Percentiles rank a stretch among this genome's conserved stretches.
These are phyloP conservation scores for Phaethornis superciliosus DNA, from an alignment of 2,113 vertebrate species.

Conservation along the genomic window DNA sequence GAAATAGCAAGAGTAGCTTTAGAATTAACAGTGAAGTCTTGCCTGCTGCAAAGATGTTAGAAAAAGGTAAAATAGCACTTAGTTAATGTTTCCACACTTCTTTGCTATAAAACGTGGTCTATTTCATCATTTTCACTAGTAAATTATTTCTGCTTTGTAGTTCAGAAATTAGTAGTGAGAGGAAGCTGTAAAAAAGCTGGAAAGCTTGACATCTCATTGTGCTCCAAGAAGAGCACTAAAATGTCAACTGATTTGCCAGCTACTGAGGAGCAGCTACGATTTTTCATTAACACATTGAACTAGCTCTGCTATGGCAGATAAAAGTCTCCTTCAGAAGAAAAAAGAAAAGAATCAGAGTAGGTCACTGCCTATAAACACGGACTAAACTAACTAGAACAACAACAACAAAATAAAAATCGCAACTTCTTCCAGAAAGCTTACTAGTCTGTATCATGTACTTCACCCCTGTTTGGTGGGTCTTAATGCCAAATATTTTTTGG, in stretches of 20 bases:
- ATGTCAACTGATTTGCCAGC: slow-evolving; percentile 11
- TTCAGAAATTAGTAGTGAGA: slow-evolving; percentile 31
- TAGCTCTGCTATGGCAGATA: not conserved
- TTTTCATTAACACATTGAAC: slow-evolving; percentile 62
- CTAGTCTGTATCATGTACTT: not conserved
- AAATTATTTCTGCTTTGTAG: slow-evolving; percentile 40
- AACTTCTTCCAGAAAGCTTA: not conserved
- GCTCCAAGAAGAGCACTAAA: slow-evolving; percentile 1
- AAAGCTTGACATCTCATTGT: not conserved
- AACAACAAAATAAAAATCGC: not conserved
- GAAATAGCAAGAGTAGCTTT: not conserved
- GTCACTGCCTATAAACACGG: not conserved
- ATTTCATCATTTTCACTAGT: not conserved
- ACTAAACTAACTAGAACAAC: slow-evolving; percentile 42
- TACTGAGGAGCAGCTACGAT: slow-evolving; percentile 5
- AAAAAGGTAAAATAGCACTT: not conserved
- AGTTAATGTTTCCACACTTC: not conserved
- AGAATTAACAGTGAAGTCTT: not conserved
- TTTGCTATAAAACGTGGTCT: not conserved
- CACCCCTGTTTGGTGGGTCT: not conserved
- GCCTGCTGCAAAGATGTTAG: not conserved
- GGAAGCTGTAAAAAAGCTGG: slow-evolving; percentile 8
- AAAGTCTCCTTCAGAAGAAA: slow-evolving; percentile 27
- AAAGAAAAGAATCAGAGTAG: slow-evolving; percentile 10
- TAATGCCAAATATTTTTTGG: not conserved